Percentiles rank a stretch among this genome's conserved stretches.
phyloP scores from a whole-genome alignment of 2,888 invertebrate species.

The Volucella inflata region DNA sequence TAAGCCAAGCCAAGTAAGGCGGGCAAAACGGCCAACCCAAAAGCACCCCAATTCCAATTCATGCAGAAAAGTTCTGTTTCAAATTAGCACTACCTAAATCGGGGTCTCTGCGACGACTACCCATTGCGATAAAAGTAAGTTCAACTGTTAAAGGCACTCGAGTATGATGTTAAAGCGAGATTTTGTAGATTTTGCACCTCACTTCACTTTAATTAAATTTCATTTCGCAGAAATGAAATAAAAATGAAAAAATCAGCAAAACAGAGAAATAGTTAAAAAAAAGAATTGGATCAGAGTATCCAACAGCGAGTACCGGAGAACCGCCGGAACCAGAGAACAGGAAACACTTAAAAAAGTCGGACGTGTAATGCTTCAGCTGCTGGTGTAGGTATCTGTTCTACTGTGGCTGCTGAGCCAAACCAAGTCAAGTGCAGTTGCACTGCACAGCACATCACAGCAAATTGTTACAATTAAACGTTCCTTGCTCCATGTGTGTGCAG shows the following conservation, averaged over 20 bases:
- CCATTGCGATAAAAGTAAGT: constrained; percentile 73
- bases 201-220: constrained; percentile 75
- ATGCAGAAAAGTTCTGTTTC: constrained; percentile 74
- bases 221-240: constrained; percentile 48
- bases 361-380: constrained; percentile 68
- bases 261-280: constrained; percentile 11
- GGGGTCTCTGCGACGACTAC: constrained; percentile 38
- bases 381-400: no score
- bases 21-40: no score
- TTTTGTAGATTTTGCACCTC: constrained; percentile 75
- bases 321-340: no score
- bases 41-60: constrained; percentile 70
- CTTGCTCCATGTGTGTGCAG: constrained; percentile 47
- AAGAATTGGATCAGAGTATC: constrained; percentile 16
- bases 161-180: constrained; percentile 73
- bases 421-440: constrained; percentile 70
- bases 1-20: neutral
- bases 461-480: constrained; percentile 71
- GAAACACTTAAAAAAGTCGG: constrained; percentile 68
- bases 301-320: neutral
- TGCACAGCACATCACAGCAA: constrained; percentile 62
- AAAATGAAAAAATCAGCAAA: constrained; percentile 15
- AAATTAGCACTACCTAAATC: constrained; percentile 67
- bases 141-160: constrained; percentile 72
- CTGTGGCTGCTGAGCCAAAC: neutral